These are phyloP conservation scores for Lordiphosa andalusiaca DNA, from an alignment of 2,888 invertebrate genomes.

Conservation along the genomic window DNA sequence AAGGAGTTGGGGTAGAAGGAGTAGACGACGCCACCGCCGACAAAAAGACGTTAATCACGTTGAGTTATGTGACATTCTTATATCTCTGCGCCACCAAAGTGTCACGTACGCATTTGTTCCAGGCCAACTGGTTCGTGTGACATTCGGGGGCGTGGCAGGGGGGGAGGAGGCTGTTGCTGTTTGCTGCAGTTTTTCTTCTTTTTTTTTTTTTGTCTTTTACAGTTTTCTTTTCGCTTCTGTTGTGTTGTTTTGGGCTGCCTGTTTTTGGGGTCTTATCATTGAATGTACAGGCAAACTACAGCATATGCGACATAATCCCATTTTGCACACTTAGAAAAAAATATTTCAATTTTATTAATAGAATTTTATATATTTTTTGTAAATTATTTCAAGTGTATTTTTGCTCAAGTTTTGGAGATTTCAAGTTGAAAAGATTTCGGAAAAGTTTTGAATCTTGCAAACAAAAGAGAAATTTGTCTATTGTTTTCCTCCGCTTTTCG, in stretches of 20 bases:
- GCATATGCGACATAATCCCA: conserved; percentile 53
- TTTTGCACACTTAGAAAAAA: too few relatives aligned
- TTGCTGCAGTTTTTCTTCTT: conserved; percentile 59
- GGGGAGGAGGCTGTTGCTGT: conserved; percentile 27
- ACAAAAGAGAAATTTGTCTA: conserved; percentile 67
- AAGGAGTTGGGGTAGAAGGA: not conserved
- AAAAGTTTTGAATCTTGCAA: conserved; percentile 52
- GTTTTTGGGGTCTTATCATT: conserved; percentile 1
- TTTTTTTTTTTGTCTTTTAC: conserved; percentile 52
- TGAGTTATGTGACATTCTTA: conserved; percentile 80
- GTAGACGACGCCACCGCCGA: conserved; percentile 26
- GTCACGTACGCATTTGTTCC: conserved; percentile 77
- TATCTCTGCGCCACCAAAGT: conserved; percentile 76
- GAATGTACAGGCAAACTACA: conserved; percentile 9
- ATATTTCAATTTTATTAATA: too few relatives aligned
- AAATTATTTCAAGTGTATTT: too few relatives aligned
- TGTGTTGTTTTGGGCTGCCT: not conserved
- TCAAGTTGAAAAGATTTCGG: conserved; percentile 42
- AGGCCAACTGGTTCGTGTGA: conserved; percentile 38
- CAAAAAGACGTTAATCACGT: conserved; percentile 79
- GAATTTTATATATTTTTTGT: too few relatives aligned
- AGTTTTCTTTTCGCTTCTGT: conserved; percentile 33
- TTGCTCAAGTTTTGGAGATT: conserved; percentile 6
- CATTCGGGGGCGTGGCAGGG: conserved; percentile 6
- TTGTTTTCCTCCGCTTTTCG: conserved; percentile 13